Evolutionary conservation across 2,113 vertebrate genomes (phyloP).

Genomic region (Petrocephalus zakoni): DNA sequence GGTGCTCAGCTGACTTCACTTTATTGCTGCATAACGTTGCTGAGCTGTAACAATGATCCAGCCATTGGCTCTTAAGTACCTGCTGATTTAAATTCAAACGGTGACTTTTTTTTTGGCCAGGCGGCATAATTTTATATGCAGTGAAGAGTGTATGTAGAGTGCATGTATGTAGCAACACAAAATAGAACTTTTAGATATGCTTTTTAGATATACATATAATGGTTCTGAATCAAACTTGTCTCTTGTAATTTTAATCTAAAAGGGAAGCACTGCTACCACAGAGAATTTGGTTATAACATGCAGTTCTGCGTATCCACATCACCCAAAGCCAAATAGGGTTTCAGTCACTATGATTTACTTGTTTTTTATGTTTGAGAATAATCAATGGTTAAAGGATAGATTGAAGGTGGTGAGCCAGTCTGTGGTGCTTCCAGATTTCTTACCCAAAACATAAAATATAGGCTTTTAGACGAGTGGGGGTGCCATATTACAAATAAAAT

Average conservation of each 20-base stretch:
- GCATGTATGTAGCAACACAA: not conserved
- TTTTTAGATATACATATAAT: not conserved
- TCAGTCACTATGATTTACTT: not conserved
- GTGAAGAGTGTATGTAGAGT: not conserved
- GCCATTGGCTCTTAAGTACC: too few relatives aligned
- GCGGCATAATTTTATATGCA: not conserved
- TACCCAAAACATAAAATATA: not conserved
- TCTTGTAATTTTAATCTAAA: not conserved
- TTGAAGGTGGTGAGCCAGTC: not conserved
- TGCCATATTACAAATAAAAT: not conserved
- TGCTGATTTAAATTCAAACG: too few relatives aligned
- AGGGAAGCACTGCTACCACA: not conserved
- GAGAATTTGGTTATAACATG: not conserved
- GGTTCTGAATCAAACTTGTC: not conserved
- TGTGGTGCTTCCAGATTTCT: not conserved
- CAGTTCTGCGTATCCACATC: not conserved
- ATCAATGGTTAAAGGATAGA: too few relatives aligned
- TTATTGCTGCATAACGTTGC: too few relatives aligned
- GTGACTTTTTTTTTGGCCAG: too few relatives aligned
- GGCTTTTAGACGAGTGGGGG: not conserved
- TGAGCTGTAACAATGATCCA: too few relatives aligned
- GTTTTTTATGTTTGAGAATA: not conserved
- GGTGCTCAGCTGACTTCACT: too few relatives aligned
- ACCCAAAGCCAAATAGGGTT: not conserved
- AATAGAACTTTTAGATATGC: not conserved